phyloP scores from a whole-genome alignment of 1,140 invertebrate species.

The Drosophila pectinifera region DNA sequence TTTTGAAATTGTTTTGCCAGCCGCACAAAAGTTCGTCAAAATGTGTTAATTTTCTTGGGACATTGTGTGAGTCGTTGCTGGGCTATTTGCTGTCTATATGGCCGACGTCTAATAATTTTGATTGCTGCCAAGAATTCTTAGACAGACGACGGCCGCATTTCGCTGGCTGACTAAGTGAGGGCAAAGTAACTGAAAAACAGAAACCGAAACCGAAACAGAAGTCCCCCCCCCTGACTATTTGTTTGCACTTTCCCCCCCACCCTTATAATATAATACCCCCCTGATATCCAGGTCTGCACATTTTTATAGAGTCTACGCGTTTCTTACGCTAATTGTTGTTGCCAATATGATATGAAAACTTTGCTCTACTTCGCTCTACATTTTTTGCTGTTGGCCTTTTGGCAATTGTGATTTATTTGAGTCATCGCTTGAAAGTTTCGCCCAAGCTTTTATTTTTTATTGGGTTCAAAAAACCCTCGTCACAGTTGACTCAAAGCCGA shows the following conservation, averaged over 20 bases:
- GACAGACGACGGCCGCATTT: conserved; percentile 66
- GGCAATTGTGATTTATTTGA: conserved; percentile 42
- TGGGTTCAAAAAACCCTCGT: conserved; percentile 32
- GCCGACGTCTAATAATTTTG: conserved; percentile 64
- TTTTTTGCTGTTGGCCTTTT: conserved; percentile 15
- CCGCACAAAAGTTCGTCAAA: conserved; percentile 55
- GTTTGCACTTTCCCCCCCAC: not conserved
- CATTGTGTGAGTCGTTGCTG: conserved; percentile 40
- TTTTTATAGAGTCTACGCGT: conserved; percentile 43
- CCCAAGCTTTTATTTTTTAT: not conserved
- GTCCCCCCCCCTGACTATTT: conserved; percentile 5
- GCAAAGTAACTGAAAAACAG: conserved; percentile 9
- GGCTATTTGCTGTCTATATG: conserved; percentile 39
- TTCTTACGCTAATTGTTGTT: conserved; percentile 57
- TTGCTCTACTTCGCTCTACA: conserved; percentile 6
- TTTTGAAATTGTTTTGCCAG: conserved; percentile 69
- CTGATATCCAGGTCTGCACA: conserved; percentile 40
- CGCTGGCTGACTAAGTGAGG: conserved; percentile 48
- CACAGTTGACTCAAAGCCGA: not conserved
- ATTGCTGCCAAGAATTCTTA: conserved; percentile 79
- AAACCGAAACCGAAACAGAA: conserved; percentile 1
- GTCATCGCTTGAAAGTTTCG: conserved; percentile 19
- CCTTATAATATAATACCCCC: not conserved
- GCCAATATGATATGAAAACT: conserved; percentile 56
- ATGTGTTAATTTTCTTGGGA: conserved; percentile 73